Evolutionary conservation across 2,113 vertebrate genomes (phyloP).

Genomic region (Passerina amoena): DNA sequence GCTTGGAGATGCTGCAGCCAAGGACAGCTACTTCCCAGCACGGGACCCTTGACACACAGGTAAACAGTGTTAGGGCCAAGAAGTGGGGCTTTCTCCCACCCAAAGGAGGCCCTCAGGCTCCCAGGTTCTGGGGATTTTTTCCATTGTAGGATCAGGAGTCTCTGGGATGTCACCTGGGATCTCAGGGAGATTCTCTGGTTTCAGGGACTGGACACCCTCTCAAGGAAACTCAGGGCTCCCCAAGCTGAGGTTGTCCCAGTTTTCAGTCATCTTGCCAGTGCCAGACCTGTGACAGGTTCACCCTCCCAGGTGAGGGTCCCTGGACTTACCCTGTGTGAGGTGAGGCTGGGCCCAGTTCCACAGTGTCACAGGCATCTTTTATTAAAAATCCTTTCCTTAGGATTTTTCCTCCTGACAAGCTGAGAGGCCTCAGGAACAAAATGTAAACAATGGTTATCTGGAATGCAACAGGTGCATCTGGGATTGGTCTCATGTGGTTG

Average conservation of each 20-base stretch:
- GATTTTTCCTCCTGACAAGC: too few relatives aligned
- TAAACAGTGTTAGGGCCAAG: not conserved
- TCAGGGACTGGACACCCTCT: not conserved
- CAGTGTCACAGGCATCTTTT: too few relatives aligned
- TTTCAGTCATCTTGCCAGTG: not conserved
- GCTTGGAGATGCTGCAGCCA: not conserved
- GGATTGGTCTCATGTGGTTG: too few relatives aligned
- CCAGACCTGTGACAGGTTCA: not conserved
- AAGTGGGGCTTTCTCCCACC: not conserved
- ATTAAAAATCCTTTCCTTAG: too few relatives aligned
- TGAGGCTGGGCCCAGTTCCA: not conserved
- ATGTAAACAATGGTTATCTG: too few relatives aligned
- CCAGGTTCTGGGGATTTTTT: not conserved
- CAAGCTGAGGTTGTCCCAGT: not conserved
- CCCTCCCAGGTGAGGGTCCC: not conserved
- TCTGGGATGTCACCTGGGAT: not conserved
- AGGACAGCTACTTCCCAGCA: not conserved
- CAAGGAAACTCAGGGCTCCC: not conserved
- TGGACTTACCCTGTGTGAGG: not conserved
- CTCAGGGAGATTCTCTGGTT: not conserved
- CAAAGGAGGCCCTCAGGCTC: not conserved
- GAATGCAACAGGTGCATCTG: too few relatives aligned
- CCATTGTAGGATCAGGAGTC: accelerated
- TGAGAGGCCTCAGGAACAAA: too few relatives aligned
- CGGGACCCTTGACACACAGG: accelerated